Conservation (phyloP, 2,113 vertebrate genomes). For the Scytalopus superciliaris region DNA sequence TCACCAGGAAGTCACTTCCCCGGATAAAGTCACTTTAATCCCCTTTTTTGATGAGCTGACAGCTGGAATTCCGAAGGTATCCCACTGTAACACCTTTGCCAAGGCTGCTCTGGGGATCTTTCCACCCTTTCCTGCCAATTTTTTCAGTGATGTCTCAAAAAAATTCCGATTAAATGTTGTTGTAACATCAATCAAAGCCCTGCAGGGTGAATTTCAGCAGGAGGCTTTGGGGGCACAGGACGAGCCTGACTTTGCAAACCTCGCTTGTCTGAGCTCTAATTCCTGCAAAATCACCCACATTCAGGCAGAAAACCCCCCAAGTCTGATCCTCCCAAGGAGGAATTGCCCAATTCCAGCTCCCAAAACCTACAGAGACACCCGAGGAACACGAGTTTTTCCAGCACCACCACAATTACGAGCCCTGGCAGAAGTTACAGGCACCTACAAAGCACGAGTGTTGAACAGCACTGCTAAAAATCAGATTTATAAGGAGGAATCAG, state of each 20-base stretch:
- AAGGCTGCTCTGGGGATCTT: not conserved
- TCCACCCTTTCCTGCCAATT: not conserved
- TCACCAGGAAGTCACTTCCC: not conserved
- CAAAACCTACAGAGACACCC: not conserved
- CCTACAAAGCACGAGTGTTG: not conserved
- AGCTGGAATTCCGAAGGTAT: too few species aligned
- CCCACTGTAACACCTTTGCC: too few species aligned
- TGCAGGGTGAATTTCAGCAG: not conserved
- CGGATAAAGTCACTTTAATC: not conserved
- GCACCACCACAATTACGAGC: not conserved
- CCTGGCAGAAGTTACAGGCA: not conserved
- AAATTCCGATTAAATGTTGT: too few species aligned
- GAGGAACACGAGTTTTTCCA: not conserved
- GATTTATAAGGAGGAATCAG: not conserved
- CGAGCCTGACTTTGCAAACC: not conserved
- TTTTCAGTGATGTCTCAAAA: not conserved
- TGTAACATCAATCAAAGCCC: not conserved
- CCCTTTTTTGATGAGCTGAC: not conserved
- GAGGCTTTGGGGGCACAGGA: not conserved
- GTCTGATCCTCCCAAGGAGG: not conserved
- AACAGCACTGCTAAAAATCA: rapidly evolving
- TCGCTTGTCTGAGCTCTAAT: not conserved
- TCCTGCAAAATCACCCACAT: not conserved
- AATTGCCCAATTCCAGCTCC: not conserved
- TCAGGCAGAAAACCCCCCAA: not conserved